Evolutionary conservation across 2,888 invertebrate genomes (phyloP), one percentile per base, ranked within the genome.

Genomic region (Gymnosoma rotundatum): DNA sequence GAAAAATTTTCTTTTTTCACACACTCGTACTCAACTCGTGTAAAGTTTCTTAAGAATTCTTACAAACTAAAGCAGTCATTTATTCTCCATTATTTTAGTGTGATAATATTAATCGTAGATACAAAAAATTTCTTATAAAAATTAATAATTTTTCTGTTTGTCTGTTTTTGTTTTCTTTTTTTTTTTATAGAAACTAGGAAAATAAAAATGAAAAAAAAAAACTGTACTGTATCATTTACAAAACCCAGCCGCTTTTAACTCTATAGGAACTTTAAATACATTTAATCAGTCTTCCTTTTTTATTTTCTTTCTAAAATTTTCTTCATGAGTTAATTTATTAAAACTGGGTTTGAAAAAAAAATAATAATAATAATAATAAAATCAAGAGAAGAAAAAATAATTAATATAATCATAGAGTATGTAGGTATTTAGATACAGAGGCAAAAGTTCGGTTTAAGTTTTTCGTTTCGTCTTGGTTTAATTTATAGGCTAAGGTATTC

Each of bases 51-150:
- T 75, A 58, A 74, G 83, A 61, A 61, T 83, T 78, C 88, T 87
- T 88, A 88, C 69, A 75, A 78, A 89, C 91, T 91, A 91, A 91
- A 90, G 91, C 91, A 91, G 91, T 91, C 91, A 92, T 91, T 90
- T 91, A 89, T 92, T 91, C 91, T 91, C 91, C 91, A 80, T 91
- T 91, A 90, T 67, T 70, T 52, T 54, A 79, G 69, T 79, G 61
- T 79, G 58, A 56, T 16, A 7, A 66, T 75, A 32, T 66, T 72
- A 56, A 70, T 64, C 42, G 25, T 61, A 60, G 48, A 64, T 72
- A 58, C 50, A 79, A 50, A 79, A 58, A 50, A 9, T 75, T 75
- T 45, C 14, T 16, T 32, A 32, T n/a, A 56, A 48, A 56, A n/a
- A 16, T 25, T 25, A 32, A 32, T 32, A 32, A 32, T 5, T 32